Conservation (phyloP, 2,797 vertebrate genomes). For the Eidolon dupreanum region DNA sequence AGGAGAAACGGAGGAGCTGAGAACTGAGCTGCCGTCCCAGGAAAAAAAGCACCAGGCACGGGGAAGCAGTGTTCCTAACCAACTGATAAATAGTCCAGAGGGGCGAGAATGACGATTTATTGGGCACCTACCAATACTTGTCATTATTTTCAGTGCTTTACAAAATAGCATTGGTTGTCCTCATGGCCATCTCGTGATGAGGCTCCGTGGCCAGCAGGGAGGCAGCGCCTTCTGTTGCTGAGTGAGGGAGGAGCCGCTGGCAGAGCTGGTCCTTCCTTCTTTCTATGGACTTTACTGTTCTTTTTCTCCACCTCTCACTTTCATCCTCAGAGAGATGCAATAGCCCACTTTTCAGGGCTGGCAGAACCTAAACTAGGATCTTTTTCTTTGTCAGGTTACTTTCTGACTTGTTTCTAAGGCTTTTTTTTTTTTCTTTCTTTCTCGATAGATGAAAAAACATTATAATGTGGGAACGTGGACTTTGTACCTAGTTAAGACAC, state of each 20-base stretch:
- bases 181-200: background rate
- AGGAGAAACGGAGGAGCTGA: background rate
- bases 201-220: background rate
- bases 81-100: background rate
- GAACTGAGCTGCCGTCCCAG: background rate
- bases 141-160: background rate
- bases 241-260: background rate
- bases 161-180: background rate
- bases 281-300: background rate
- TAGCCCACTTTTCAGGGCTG: background rate
- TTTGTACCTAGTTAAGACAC: slow-evolving; percentile 28
- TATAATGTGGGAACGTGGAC: background rate
- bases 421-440: background rate
- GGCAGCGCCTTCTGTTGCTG: too few species aligned
- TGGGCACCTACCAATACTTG: background rate
- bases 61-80: background rate
- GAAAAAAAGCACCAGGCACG: background rate
- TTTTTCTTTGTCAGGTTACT: background rate
- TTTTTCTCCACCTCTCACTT: background rate
- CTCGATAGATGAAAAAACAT: slow-evolving; percentile 31
- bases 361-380: background rate
- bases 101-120: background rate
- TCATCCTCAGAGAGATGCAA: background rate
- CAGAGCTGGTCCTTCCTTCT: background rate
- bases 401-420: slow-evolving; percentile 25